Base-by-base conservation (phyloP, 2,888 invertebrate genomes). In the Drosophila paranaensis region DNA sequence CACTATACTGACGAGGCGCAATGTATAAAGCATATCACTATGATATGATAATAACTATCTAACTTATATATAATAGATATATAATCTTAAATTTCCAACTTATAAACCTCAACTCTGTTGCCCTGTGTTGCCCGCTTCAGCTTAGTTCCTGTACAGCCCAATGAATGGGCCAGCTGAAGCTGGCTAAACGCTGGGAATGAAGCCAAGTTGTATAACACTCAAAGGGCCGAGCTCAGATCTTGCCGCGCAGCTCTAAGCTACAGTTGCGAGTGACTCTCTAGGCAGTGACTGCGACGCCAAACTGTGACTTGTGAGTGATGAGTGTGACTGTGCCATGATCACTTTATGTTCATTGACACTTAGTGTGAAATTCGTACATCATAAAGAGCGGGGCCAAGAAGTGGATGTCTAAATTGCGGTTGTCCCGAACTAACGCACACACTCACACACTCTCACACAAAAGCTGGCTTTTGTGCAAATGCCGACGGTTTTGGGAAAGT, bases 281-380 rank as follows among this genome's bases (percentile, higher is more conserved):
- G 27, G 30, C 30, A 8, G 30, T 33, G 30, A 33, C 10, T 50
- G 30, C 8, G 27, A 51, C 10, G 37, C n/a, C 8, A n/a, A n/a
- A 58, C 25, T 55, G 46, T 8, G 55, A 53, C 27, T 14, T 63
- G 45, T 33, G 55, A 20, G 20, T 50, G 30, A 42, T 6, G 56
- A 20, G 27, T 54, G 53, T 53, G 39, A 50, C 50, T 62, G 54
- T 60, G 63, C 76, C 74, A 87, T 88, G 90, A 88, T 88, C 86
- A 88, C 87, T 88, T 88, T 88, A 90, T 90, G 78, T 80, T 82
- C 88, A 87, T 86, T 88, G 87, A 89, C 88, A 77, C 77, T 86
- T 77, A 77, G 88, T 86, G 81, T 87, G 89, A 88, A 81, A 74
- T 83, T 87, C 75, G 77, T 79, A 88, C 83, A 82, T 81, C 90